Conservation (phyloP, 2,113 vertebrate genomes). For the Hypocryptadius cinnamomeus region DNA sequence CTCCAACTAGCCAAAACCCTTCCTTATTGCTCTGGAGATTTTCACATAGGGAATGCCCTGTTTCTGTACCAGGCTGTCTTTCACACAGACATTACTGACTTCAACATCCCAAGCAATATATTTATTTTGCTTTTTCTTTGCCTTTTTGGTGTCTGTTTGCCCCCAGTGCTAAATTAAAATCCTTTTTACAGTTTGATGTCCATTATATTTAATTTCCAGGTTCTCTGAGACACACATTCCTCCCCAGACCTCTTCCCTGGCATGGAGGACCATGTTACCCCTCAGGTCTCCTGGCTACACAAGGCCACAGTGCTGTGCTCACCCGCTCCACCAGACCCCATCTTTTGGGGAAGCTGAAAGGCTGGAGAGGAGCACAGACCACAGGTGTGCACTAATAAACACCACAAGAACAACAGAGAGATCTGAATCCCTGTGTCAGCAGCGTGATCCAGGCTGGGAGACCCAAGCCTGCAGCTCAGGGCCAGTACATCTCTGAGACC, state of each 20-base stretch:
- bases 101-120: background rate
- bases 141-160: background rate
- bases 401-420: background rate
- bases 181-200: background rate
- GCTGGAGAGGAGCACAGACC: background rate
- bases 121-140: background rate
- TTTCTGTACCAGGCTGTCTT: background rate
- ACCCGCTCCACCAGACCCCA: background rate
- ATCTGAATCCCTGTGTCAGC: background rate
- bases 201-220: background rate
- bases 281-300: background rate
- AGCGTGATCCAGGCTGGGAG: background rate
- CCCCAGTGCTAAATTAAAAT: background rate
- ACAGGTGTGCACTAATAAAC: background rate
- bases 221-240: background rate
- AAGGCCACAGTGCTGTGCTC: background rate
- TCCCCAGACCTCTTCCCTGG: too few species aligned
- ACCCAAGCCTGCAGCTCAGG: background rate
- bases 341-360: background rate
- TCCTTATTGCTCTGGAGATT: background rate
- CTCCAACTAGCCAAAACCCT: background rate
- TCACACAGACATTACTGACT: background rate
- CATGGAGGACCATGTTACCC: background rate
- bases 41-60: background rate
- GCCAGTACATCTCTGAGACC: background rate